Percentiles rank a stretch among this genome's conserved stretches.
phyloP scores from a whole-genome alignment of 2,888 invertebrate genomes.

The Lysandra coridon region DNA sequence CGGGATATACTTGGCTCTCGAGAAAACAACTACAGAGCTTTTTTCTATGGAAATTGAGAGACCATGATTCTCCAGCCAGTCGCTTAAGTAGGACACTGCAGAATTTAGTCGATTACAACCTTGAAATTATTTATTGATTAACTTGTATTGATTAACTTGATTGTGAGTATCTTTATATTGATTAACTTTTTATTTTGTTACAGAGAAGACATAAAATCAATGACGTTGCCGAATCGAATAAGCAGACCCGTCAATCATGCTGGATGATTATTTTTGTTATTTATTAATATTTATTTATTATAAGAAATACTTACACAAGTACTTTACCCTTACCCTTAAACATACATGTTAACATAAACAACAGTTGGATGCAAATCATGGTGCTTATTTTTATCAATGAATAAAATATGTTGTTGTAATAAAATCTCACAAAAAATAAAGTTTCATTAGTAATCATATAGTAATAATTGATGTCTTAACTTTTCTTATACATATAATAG shows the following conservation, averaged over 20 bases:
- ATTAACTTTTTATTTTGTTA: slow-evolving; percentile 45
- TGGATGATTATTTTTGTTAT: slow-evolving; percentile 48
- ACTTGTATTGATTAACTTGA: no score
- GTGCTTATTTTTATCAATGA: background rate
- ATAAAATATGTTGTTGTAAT: slow-evolving; percentile 8
- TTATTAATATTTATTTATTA: slow-evolving; percentile 7
- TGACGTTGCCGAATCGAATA: slow-evolving; percentile 86
- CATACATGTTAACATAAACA: background rate
- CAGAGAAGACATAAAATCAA: slow-evolving; percentile 84
- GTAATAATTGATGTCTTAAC: background rate
- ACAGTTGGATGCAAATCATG: background rate
- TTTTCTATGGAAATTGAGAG: no score
- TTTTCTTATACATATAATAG: background rate
- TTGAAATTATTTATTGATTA: no score
- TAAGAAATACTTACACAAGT: background rate
- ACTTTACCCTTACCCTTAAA: background rate
- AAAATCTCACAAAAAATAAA: slow-evolving; percentile 1
- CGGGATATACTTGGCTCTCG: no score
- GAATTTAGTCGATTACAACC: no score
- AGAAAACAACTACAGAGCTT: no score
- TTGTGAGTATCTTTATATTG: slow-evolving; percentile 23
- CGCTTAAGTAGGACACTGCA: no score
- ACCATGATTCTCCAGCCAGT: no score
- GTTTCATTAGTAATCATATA: background rate
- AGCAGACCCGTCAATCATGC: slow-evolving; percentile 75